Evolutionary conservation across 2,888 invertebrate genomes (phyloP).

Genomic region (Thecophora atra): DNA sequence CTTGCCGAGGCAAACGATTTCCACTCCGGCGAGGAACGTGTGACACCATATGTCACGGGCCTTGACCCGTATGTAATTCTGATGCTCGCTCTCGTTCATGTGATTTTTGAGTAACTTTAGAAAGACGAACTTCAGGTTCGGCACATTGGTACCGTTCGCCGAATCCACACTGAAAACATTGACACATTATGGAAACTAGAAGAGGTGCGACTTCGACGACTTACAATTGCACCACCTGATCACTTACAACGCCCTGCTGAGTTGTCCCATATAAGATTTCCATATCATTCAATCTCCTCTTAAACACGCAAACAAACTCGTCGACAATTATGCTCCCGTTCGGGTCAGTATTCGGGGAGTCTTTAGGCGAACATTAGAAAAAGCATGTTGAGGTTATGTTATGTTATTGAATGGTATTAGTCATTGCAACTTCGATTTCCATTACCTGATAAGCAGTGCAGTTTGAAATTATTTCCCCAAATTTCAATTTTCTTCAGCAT

Average conservation of each 20-base stretch:
- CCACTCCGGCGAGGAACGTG: constrained; percentile 76
- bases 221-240: constrained; percentile 51
- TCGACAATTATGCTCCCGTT: constrained; percentile 70
- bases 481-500: constrained; percentile 69
- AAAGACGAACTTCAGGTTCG: constrained; percentile 71
- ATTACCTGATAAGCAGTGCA: constrained; percentile 73
- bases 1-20: constrained; percentile 76
- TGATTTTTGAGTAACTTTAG: constrained; percentile 75
- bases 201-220: neutral
- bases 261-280: constrained; percentile 78
- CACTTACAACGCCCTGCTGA: constrained; percentile 73
- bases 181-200: neutral
- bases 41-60: constrained; percentile 81
- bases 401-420: no score
- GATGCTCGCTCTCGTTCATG: constrained; percentile 68
- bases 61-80: constrained; percentile 70
- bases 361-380: constrained; percentile 13
- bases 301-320: constrained; percentile 75
- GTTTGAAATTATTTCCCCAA: constrained; percentile 84
- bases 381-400: no score
- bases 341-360: constrained; percentile 45
- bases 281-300: constrained; percentile 68
- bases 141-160: constrained; percentile 42
- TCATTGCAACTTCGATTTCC: neutral
- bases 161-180: constrained; percentile 19